Base-by-base conservation (phyloP, 2,113 vertebrate species). In the Gymnocephalus cernua region DNA sequence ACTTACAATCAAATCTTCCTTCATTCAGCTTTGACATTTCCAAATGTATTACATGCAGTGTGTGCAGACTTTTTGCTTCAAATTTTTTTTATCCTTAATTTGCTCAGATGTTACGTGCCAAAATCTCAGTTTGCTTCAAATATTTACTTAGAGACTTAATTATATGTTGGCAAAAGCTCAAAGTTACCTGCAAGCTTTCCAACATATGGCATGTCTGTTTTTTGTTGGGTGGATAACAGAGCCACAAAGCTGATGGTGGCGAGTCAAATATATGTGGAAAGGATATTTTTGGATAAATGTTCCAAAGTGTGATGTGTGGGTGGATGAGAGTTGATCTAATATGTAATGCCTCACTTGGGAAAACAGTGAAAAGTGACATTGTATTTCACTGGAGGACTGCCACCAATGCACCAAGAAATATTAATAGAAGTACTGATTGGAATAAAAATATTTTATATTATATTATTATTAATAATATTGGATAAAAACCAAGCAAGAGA, bases 81-180 rank as follows among this genome's bases (percentile, higher is more conserved):
- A 75, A 67, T 78, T 83, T 72, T 69, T 63, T 65, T 63, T 65
- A 81, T 81, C 41, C 47, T 68, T 80, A 25, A 82, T 80, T 86
- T 74, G 62, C 59, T 51, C 66, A 57, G 57, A 70, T 65, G 53
- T 45, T 47, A 0, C 21, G 29, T 58, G 84, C 86, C 71, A 79
- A 62, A 51, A 59, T 75, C 48, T 58, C 38, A 77, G 47, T 85
- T 89, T 64, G 44, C 56, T 65, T 54, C 47, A 85, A 87, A 85
- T 83, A 91, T 90, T 88, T 78, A 77, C 64, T 76, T 57, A 25
- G 78, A 58, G 44, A 75, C 51, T 63, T 83, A 44, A 85, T 83
- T 79, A 84, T 58, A 73, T 79, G 77, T 80, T 86, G 64, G 66
- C 79, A 83, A 61, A 59, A 23, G 50, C 75, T 80, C 68, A 72